These are phyloP conservation scores for Hystrix cristata DNA, from an alignment of 2,113 vertebrate species.

Conservation along the genomic window DNA sequence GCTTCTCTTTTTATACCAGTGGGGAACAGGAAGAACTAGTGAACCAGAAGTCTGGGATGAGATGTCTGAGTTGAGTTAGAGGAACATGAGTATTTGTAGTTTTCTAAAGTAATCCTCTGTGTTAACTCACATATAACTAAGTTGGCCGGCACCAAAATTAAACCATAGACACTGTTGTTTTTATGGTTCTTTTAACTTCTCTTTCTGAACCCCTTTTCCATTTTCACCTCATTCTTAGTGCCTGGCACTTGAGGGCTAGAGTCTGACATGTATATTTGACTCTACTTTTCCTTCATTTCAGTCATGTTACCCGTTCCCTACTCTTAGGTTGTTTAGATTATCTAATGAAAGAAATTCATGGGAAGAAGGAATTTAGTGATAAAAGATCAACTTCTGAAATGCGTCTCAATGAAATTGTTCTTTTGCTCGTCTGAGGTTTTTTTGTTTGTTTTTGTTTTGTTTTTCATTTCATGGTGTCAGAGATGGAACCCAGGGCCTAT, in stretches of 20 bases:
- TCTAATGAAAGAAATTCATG: neutral
- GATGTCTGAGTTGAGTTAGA: neutral
- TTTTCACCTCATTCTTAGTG: conserved; percentile 11
- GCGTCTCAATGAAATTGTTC: conserved; percentile 8
- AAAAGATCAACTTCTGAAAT: conserved; percentile 55
- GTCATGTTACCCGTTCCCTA: neutral
- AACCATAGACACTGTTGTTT: neutral
- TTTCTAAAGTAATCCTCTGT: neutral
- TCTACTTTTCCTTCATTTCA: conserved; percentile 3
- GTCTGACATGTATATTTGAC: neutral
- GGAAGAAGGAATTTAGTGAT: neutral
- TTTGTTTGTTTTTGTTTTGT: neutral
- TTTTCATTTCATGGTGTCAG: neutral
- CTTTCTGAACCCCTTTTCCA: neutral
- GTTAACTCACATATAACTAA: neutral
- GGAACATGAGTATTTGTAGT: neutral
- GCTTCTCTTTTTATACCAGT: neutral
- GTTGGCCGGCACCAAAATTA: neutral
- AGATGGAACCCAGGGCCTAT: neutral
- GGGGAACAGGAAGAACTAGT: conserved; percentile 19
- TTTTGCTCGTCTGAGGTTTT: neutral
- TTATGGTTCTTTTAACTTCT: conserved; percentile 10
- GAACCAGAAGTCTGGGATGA: neutral
- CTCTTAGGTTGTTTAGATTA: neutral
- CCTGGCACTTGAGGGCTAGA: neutral